Conservation (phyloP, 2,797 vertebrate species). For the Mormyrus hasselquistii region DNA sequence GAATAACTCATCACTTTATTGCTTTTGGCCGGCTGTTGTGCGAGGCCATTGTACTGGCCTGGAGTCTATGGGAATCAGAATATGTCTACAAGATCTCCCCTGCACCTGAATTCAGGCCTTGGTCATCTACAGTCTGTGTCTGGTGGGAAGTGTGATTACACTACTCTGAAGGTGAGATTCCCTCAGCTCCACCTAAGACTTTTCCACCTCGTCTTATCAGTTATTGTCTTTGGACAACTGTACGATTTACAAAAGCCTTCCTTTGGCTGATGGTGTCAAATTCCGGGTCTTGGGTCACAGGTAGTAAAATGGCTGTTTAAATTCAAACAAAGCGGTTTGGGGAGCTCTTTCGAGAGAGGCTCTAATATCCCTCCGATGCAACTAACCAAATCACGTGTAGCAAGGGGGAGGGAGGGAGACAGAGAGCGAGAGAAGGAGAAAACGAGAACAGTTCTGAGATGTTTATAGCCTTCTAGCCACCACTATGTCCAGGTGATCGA, state of each 20-base stretch:
- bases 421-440: not conserved
- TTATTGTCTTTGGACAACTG: not conserved
- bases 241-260: not conserved
- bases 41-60: not conserved
- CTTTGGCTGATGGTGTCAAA: not conserved
- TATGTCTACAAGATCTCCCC: not conserved
- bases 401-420: not conserved
- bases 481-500: not conserved
- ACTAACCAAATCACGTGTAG: not conserved
- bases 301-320: not conserved
- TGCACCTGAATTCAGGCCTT: not conserved
- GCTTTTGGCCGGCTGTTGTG: not conserved
- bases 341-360: not conserved
- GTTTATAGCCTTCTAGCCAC: not conserved
- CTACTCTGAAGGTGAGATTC: not conserved
- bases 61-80: not conserved
- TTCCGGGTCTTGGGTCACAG: conserved; percentile 5
- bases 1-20: not conserved
- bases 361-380: not conserved
- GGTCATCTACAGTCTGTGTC: not conserved
- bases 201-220: not conserved
- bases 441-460: not conserved
- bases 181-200: not conserved
- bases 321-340: not conserved
- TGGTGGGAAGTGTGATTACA: not conserved